phyloP scores from a whole-genome alignment of 2,888 invertebrate species.

The Meteorus colon region DNA sequence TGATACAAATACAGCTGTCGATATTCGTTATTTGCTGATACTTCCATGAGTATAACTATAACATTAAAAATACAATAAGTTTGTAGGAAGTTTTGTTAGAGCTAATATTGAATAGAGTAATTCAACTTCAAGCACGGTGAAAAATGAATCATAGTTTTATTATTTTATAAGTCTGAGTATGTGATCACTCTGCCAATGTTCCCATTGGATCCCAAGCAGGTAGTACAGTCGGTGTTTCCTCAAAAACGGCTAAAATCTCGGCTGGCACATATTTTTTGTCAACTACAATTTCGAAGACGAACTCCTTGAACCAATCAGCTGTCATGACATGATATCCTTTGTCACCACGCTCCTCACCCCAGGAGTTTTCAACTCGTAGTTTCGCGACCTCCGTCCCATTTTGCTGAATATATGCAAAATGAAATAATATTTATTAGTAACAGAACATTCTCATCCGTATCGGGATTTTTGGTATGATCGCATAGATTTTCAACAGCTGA shows the following conservation, averaged over 20 bases:
- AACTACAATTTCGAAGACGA: conserved; percentile 90
- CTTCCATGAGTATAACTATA: neutral
- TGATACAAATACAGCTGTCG: neutral
- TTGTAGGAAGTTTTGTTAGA: neutral
- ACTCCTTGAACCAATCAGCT: conserved; percentile 90
- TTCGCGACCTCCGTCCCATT: conserved; percentile 80
- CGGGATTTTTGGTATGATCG: neutral
- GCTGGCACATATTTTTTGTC: conserved; percentile 87
- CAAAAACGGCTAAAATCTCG: conserved; percentile 84
- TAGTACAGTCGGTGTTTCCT: conserved; percentile 83
- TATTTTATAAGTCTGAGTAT: neutral
- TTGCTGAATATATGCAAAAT: conserved; percentile 68
- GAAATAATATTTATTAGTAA: conserved; percentile 21
- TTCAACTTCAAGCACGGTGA: neutral
- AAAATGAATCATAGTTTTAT: neutral
- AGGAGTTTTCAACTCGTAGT: conserved; percentile 93
- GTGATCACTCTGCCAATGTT: conserved; percentile 78
- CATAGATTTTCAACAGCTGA: too few relatives aligned
- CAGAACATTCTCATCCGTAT: conserved; percentile 8
- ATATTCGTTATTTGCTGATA: neutral
- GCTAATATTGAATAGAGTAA: neutral
- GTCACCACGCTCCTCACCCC: conserved; percentile 91
- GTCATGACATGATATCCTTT: conserved; percentile 91
- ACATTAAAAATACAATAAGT: neutral
- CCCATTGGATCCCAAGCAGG: conserved; percentile 98